Evolutionary conservation across 2,888 invertebrate genomes (phyloP).

Genomic region (Drosophila maculinotata): DNA sequence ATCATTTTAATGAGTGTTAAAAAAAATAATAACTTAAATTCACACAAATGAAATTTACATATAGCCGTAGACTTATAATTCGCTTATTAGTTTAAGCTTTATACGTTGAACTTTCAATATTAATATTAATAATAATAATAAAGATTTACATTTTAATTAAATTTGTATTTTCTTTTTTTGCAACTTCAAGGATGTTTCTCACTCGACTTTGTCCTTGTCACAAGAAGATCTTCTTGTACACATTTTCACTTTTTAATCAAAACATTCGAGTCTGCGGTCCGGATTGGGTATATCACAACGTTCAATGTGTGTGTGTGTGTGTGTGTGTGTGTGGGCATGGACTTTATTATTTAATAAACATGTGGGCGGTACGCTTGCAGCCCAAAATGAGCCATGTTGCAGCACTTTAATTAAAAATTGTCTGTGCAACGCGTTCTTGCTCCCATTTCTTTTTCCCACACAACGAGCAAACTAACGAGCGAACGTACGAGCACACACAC

Average conservation of each 20-base stretch:
- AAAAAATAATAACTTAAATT: not conserved
- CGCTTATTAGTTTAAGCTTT: no score
- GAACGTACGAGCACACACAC: not conserved
- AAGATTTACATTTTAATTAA: no score
- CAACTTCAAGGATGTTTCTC: conserved; percentile 8
- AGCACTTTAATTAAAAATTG: conserved; percentile 62
- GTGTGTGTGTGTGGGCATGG: conserved; percentile 43
- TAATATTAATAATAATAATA: no score
- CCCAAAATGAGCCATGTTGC: conserved; percentile 46
- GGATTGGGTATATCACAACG: not conserved
- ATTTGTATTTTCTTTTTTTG: no score
- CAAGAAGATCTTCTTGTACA: conserved; percentile 24
- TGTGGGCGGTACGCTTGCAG: conserved; percentile 53
- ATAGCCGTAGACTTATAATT: no score
- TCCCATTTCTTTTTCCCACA: conserved; percentile 37
- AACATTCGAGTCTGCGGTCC: conserved; percentile 19
- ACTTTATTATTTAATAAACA: conserved; percentile 70
- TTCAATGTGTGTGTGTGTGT: conserved; percentile 4
- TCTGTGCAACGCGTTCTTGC: conserved; percentile 45
- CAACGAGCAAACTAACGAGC: no score
- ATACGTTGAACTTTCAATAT: no score
- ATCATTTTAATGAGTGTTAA: no score
- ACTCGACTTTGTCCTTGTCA: not conserved
- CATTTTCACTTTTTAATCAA: conserved; percentile 35
- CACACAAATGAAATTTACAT: no score